Evolutionary conservation across 2,888 invertebrate species (phyloP), one percentile per base, ranked within the genome.

Genomic region (Stictocephala bisonia): DNA sequence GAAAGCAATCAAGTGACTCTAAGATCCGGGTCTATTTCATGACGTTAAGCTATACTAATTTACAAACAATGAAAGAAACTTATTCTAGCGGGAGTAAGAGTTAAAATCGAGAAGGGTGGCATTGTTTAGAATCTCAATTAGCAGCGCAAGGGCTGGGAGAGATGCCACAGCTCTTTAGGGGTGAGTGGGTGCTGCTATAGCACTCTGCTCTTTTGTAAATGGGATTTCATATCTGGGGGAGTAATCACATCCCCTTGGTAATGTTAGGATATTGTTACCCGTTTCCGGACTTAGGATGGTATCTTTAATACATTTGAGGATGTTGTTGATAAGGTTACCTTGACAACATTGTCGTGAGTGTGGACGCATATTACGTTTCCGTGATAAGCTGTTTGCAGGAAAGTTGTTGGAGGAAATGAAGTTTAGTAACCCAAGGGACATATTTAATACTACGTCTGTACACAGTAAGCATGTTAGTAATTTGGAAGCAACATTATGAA

Each of bases 181-280:
- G 13, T 27, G 29, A 6, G 13, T 15, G 60, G 40, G 60, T 18
- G 35, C 22, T 60, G 60, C 60, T n/a, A n/a, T n/a, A n/a, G n/a
- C n/a, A 40, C 31, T 60, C 60, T 40, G 60, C 60, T 40, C 31
- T 60, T 60, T 60, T 60, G 60, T 60, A 60, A 60, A 60, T 40
- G 60, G 60, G 60, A 60, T 60, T 60, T 60, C 35, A 60, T 60
- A 60, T 60, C 60, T 60, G 60, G 60, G 22, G 31, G 60, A 60
- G 60, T 60, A 60, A 60, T 60, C 60, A 60, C 31, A 31, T 56
- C 60, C 60, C 60, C 60, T 60, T 40, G 22, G 60, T 60, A 31
- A 60, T 60, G 31, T 35, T 40, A 40, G 31, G n/a, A 31, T 35
- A 60, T 60, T 60, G 60, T 56, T 31, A 31, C 56, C 56, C n/a